These are phyloP conservation scores for Odontomyia ornata DNA, from an alignment of 2,888 invertebrate genomes.

Conservation along the genomic window DNA sequence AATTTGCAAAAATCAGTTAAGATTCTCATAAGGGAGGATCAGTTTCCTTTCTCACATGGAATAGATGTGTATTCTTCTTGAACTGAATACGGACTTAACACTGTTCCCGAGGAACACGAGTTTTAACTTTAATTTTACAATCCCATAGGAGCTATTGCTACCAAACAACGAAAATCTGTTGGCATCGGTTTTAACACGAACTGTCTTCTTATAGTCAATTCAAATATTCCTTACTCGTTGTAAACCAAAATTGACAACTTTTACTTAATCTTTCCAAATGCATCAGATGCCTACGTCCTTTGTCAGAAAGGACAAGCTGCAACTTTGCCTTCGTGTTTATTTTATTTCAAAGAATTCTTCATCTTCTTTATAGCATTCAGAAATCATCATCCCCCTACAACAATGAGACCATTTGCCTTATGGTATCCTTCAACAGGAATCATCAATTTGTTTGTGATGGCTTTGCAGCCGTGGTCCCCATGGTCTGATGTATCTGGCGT, in stretches of 20 bases:
- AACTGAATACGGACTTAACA: too few relatives aligned
- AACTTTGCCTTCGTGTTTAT: constrained; percentile 6
- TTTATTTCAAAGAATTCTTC: constrained; percentile 4
- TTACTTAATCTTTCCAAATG: constrained; percentile 14
- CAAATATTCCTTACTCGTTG: too few relatives aligned
- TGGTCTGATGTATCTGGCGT: background rate
- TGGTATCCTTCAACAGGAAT: constrained; percentile 31
- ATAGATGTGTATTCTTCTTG: too few relatives aligned
- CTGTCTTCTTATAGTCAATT: too few relatives aligned
- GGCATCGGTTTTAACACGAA: too few relatives aligned
- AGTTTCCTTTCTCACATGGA: too few relatives aligned
- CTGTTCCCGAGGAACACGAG: too few relatives aligned
- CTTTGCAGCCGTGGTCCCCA: background rate
- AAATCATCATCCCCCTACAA: constrained; percentile 6
- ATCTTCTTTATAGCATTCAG: background rate
- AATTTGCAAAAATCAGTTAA: too few relatives aligned
- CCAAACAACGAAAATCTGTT: too few relatives aligned
- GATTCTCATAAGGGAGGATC: too few relatives aligned
- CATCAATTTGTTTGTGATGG: constrained; percentile 6
- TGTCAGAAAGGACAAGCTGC: constrained; percentile 21
- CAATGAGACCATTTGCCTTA: constrained; percentile 30
- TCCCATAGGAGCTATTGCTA: too few relatives aligned
- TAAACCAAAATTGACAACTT: constrained; percentile 39
- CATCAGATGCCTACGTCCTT: background rate
- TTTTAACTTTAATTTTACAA: too few relatives aligned